Evolutionary conservation across 1,140 invertebrate species (phyloP), one percentile per base, ranked within the genome.

Genomic region (Brachionus manjavacas): DNA sequence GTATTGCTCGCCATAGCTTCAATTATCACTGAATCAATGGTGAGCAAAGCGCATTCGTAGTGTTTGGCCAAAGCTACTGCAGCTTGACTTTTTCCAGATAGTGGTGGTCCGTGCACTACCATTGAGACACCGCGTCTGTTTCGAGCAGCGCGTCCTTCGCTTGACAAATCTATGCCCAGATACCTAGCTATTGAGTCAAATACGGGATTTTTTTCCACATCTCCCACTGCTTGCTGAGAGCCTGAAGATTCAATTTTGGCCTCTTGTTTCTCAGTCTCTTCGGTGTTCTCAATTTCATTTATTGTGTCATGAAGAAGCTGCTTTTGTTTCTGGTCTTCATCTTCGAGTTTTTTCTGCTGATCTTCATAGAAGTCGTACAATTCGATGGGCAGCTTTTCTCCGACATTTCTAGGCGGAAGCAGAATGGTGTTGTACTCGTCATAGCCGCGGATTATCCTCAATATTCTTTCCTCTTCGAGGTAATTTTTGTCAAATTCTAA

Each of bases 381-480:
- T 85, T 90, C 89, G 46, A 83, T 84, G 11, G 89, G 89, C 6
- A 90, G 85, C 86, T 89, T 89, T 25, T 89, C 88, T 8, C 86
- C 86, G 14, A 88, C 84, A 31, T 39, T 25, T 70, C 89, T 84
- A 6, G 89, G 89, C 52, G 89, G 89, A 16, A 90, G 86, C 4
- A 90, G 86, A 9, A 90, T 85, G 4, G 88, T 89, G 84, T 88
- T 88, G 85, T 87, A 88, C 81, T 90, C 88, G 86, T 90, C 89
- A 86, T 89, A 90, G n/a, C 89, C 88, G 83, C 87, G 88, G 87
- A 90, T 89, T 35, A 89, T 85, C 9, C 89, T 85, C 76, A 90
- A 84, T 46, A 90, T 87, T 87, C 89, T 89, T 84, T 90, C 89
- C 86, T 90, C 89, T 80, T 89, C 88, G 31, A 90, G 81, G 83